Conservation (phyloP, 2,113 vertebrate species). For the Larimichthys crocea region DNA sequence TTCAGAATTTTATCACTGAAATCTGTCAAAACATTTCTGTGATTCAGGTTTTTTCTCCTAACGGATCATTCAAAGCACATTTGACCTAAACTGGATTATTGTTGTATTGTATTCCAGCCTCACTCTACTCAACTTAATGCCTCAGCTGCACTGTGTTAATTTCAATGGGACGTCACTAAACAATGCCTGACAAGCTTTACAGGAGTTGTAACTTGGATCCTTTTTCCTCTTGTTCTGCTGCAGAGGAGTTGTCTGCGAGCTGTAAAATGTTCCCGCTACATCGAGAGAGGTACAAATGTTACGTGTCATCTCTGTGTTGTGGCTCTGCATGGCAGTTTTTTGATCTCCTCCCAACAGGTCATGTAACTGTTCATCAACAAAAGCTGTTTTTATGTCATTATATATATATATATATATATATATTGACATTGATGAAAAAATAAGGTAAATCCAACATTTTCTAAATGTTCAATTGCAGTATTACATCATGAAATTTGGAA, state of each 20-base stretch:
- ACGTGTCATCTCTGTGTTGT: conserved; percentile 52
- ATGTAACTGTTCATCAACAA: conserved; percentile 18
- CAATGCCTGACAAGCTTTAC: neutral
- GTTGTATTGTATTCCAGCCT: neutral
- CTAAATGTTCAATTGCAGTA: conserved; percentile 15
- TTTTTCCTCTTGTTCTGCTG: conserved; percentile 65
- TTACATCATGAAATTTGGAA: neutral
- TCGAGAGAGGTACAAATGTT: conserved; percentile 78
- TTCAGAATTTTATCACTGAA: no score
- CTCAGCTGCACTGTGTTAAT: neutral
- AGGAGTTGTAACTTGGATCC: conserved; percentile 42
- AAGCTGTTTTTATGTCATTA: no score
- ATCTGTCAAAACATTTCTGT: neutral
- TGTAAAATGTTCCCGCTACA: conserved; percentile 84
- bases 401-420: no score
- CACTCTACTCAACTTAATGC: neutral
- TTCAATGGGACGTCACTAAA: neutral
- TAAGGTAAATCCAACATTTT: neutral
- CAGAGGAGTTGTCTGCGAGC: conserved; percentile 72
- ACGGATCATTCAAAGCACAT: conserved; percentile 5
- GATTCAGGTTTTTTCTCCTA: neutral
- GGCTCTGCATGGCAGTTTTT: conserved; percentile 52
- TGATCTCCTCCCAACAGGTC: conserved; percentile 27
- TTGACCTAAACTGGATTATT: neutral
- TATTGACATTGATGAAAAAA: neutral